phyloP scores from a whole-genome alignment of 2,113 vertebrate species.

The Dasyprocta punctata region DNA sequence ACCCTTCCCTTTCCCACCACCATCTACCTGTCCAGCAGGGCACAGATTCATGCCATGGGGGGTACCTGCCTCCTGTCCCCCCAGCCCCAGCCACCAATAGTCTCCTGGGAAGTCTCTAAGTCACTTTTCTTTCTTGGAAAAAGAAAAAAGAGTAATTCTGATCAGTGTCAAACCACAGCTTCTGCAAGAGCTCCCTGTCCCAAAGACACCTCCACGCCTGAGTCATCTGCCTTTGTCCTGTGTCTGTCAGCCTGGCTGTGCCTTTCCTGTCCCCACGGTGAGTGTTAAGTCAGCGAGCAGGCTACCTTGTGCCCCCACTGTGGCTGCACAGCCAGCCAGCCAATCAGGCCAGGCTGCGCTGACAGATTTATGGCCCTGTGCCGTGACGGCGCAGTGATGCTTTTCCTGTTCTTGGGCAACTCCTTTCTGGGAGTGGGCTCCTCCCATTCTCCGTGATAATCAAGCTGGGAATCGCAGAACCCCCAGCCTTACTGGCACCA shows the following conservation, averaged over 20 bases:
- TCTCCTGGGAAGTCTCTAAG: neutral
- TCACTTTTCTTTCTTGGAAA: neutral
- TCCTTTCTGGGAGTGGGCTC: conserved; percentile 65
- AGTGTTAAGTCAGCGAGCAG: conserved; percentile 7
- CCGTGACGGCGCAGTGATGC: conserved; percentile 42
- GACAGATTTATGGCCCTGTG: conserved; percentile 58
- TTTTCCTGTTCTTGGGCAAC: conserved; percentile 17
- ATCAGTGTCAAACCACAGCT: conserved; percentile 17
- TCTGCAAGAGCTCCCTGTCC: neutral
- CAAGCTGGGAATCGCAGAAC: conserved; percentile 65
- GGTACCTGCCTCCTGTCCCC: neutral
- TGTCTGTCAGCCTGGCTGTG: neutral
- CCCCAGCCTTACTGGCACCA: conserved; percentile 70
- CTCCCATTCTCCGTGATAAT: conserved; percentile 60
- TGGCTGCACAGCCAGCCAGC: neutral
- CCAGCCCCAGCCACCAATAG: neutral
- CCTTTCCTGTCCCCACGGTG: neutral
- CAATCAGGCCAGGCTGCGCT: conserved; percentile 21
- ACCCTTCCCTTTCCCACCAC: neutral
- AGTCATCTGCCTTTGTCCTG: neutral
- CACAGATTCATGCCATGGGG: rapidly evolving
- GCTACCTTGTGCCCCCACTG: neutral
- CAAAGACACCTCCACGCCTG: neutral
- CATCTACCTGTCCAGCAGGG: neutral
- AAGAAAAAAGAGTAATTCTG: neutral